Evolutionary conservation across 2,888 invertebrate species (phyloP).

Genomic region (Smittia sp.): DNA sequence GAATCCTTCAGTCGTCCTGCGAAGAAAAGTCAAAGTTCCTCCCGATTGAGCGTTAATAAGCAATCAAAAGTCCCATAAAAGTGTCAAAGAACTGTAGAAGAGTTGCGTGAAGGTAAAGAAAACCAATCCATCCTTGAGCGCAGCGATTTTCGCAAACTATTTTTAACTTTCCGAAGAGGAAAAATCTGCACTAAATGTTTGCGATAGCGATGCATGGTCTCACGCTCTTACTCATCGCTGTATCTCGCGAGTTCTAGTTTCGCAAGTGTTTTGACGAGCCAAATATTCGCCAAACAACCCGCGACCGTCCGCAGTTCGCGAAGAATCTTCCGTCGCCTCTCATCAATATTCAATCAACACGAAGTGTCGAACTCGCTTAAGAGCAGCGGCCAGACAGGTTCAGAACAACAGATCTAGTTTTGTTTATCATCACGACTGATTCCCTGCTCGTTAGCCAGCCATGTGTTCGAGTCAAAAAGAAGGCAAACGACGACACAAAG

Average conservation of each 20-base stretch:
- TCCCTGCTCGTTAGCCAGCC: neutral
- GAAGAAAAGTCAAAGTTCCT: neutral
- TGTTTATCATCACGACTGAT: neutral
- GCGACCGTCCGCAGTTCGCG: neutral
- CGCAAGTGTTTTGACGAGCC: too few species aligned
- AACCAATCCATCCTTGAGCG: neutral
- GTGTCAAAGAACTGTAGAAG: neutral
- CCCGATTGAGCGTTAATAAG: neutral
- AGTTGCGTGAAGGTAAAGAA: too few species aligned
- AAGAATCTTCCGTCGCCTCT: neutral
- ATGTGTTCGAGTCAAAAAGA: neutral
- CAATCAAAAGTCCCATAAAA: neutral
- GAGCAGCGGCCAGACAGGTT: too few species aligned
- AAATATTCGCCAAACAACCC: neutral
- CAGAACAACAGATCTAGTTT: neutral
- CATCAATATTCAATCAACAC: neutral
- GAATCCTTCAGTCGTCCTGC: neutral
- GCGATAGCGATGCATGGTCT: neutral
- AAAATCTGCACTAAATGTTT: conserved; percentile 6
- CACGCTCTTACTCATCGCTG: neutral
- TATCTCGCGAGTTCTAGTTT: too few species aligned
- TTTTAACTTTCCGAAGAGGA: conserved; percentile 12
- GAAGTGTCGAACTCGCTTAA: too few species aligned
- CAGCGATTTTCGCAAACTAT: conserved; percentile 2
- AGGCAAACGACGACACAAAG: neutral